Conservation (phyloP, 2,797 vertebrate species). For the Distichodus sexfasciatus region DNA sequence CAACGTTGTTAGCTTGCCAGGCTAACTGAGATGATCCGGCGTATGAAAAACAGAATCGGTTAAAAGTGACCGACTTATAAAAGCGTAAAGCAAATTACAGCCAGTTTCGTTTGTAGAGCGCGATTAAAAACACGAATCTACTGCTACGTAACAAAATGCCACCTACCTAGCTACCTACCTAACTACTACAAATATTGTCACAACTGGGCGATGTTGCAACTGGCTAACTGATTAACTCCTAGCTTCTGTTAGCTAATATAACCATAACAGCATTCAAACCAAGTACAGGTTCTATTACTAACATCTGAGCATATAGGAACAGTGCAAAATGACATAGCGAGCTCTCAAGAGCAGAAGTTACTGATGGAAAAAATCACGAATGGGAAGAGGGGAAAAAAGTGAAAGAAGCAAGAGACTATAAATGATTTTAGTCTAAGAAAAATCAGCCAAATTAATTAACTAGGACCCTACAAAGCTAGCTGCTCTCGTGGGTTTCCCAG, state of each 20-base stretch:
- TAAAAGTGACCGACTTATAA: slow-evolving; percentile 7
- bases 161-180: slow-evolving; percentile 43
- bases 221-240: slow-evolving; percentile 39
- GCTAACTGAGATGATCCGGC: slow-evolving; percentile 52
- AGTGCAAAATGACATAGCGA: slow-evolving; percentile 71
- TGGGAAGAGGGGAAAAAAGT: not conserved
- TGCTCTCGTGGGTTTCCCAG: not conserved
- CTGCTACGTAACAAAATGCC: slow-evolving; percentile 21
- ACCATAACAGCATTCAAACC: slow-evolving; percentile 64
- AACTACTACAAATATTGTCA: slow-evolving; percentile 39
- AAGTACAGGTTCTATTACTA: slow-evolving; percentile 66
- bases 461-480: not conserved
- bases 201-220: slow-evolving; percentile 39
- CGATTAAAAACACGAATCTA: not conserved
- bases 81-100: not conserved
- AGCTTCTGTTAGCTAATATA: slow-evolving; percentile 77
- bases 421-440: not conserved
- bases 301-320: slow-evolving; percentile 63
- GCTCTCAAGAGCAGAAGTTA: slow-evolving; percentile 35
- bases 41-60: slow-evolving; percentile 1
- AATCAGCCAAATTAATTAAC: not conserved
- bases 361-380: slow-evolving; percentile 30
- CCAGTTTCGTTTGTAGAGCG: not conserved
- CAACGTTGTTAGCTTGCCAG: not conserved
- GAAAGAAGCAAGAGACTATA: not conserved